Evolutionary conservation across 1,140 invertebrate species (phyloP).

Genomic region (Cardiocondyla obscurior): DNA sequence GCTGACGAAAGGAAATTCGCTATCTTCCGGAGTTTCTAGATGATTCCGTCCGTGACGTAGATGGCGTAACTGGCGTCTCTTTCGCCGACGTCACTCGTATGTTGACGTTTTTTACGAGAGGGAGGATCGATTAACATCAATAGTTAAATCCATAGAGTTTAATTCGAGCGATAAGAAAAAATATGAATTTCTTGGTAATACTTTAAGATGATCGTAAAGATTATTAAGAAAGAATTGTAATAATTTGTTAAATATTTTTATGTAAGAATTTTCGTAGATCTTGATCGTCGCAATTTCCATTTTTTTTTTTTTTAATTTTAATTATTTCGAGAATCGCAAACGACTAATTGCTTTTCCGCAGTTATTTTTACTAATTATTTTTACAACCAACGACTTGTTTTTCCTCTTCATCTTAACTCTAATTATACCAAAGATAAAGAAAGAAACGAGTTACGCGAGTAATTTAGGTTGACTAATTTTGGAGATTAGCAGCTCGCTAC

Average conservation of each 20-base stretch:
- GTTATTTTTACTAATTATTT: not conserved
- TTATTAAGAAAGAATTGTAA: too few relatives aligned
- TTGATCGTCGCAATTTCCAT: not conserved
- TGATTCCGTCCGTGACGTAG: not conserved
- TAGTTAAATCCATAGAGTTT: too few relatives aligned
- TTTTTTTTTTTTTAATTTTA: not conserved
- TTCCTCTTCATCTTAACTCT: not conserved
- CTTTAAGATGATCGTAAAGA: too few relatives aligned
- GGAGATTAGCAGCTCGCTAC: not conserved
- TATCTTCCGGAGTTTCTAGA: not conserved
- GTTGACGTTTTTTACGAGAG: not conserved
- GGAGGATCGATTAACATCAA: not conserved
- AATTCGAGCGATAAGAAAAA: too few relatives aligned
- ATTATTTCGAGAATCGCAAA: not conserved
- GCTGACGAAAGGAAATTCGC: not conserved
- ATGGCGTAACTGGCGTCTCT: not conserved
- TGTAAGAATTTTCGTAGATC: not conserved
- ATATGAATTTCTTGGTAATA: too few relatives aligned
- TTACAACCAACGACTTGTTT: not conserved
- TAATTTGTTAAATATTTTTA: too few relatives aligned
- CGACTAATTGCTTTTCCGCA: not conserved
- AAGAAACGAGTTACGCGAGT: slow-evolving; percentile 8
- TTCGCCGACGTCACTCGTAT: not conserved
- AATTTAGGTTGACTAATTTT: slow-evolving; percentile 23
- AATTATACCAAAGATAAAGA: slow-evolving; percentile 51